These are phyloP conservation scores for Limnephilus marmoratus DNA, from an alignment of 2,888 invertebrate genomes.

Conservation along the genomic window DNA sequence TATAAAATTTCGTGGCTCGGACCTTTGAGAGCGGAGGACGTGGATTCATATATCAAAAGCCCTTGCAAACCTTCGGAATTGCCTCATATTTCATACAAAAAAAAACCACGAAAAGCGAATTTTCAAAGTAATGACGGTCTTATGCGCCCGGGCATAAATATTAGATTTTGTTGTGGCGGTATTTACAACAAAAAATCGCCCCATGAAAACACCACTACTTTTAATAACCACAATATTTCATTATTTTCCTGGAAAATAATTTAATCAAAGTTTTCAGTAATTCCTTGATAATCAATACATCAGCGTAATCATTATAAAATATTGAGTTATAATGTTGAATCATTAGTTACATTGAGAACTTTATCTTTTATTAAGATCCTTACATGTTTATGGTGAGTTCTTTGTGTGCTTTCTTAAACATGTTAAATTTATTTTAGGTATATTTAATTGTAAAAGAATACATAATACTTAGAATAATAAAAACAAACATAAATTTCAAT, in stretches of 20 bases:
- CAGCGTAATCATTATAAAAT: too few species aligned
- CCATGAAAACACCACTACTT: not conserved
- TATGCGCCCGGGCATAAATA: conserved; percentile 27
- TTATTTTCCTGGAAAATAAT: not conserved
- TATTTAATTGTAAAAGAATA: too few species aligned
- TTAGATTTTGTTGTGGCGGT: conserved; percentile 13
- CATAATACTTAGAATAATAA: too few species aligned
- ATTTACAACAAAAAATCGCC: not conserved
- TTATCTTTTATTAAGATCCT: too few species aligned
- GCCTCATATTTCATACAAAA: conserved; percentile 47
- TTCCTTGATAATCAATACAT: not conserved
- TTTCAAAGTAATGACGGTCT: conserved; percentile 41
- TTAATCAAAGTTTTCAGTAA: not conserved
- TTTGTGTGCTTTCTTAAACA: too few species aligned
- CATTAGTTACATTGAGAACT: too few species aligned
- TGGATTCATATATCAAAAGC: conserved; percentile 49
- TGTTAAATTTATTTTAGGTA: too few species aligned
- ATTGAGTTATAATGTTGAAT: too few species aligned
- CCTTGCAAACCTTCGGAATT: conserved; percentile 43
- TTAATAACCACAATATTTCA: not conserved
- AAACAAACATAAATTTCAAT: too few species aligned
- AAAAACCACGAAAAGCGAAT: conserved; percentile 49
- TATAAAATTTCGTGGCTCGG: conserved; percentile 41
- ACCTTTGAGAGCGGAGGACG: conserved; percentile 44
- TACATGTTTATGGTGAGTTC: too few species aligned